These are phyloP conservation scores for Tenthredo livida DNA, from an alignment of 2,888 invertebrate genomes.

Conservation along the genomic window DNA sequence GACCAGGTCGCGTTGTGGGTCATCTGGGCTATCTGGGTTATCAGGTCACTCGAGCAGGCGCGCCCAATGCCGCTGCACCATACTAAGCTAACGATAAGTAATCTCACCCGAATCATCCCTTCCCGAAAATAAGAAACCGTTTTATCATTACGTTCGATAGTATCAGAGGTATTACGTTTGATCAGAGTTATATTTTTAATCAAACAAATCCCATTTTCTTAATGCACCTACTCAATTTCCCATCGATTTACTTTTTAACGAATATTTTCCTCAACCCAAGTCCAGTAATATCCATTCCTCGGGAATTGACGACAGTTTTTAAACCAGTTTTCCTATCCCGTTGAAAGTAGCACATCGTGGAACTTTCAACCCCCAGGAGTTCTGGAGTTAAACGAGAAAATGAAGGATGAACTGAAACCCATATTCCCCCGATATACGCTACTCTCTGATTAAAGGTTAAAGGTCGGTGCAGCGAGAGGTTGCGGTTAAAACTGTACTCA, in stretches of 20 bases:
- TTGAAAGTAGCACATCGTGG: neutral
- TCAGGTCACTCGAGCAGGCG: constrained; percentile 49
- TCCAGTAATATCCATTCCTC: neutral
- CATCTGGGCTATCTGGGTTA: constrained; percentile 49
- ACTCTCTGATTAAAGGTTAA: constrained; percentile 32
- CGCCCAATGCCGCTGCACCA: constrained; percentile 10
- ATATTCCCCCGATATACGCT: constrained; percentile 10
- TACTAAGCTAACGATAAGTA: constrained; percentile 40
- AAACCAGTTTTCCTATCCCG: constrained; percentile 13
- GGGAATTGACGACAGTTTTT: neutral
- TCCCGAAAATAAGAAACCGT: neutral
- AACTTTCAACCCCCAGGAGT: neutral
- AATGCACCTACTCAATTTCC: neutral
- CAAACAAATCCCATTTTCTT: constrained; percentile 19
- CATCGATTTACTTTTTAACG: neutral
- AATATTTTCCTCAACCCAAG: neutral
- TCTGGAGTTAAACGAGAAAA: constrained; percentile 25
- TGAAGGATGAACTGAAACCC: constrained; percentile 5
- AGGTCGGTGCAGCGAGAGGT: neutral
- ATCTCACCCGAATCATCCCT: constrained; percentile 21
- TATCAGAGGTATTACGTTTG: neutral
- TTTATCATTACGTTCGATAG: neutral
- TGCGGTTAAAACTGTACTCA: constrained; percentile 1
- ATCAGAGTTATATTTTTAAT: constrained; percentile 26
- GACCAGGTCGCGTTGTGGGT: constrained; percentile 48